A percentile compares a stretch with the other conserved stretches of the same genome.
Evolutionary conservation across 2,797 vertebrate genomes (phyloP).

Genomic region (Etheostoma nigrum): DNA sequence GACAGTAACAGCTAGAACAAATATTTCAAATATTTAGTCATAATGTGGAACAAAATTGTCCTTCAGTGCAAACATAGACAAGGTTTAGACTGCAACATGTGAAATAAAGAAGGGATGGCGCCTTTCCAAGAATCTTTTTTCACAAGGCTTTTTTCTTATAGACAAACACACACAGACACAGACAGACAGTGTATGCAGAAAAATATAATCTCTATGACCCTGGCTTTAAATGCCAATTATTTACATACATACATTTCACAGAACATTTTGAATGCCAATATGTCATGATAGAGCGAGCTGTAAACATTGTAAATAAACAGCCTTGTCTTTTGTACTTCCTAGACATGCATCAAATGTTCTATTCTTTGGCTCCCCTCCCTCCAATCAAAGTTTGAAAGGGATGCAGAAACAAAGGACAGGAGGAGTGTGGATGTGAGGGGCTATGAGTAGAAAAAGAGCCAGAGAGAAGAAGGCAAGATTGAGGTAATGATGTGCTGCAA

Average conservation of each 20-base stretch:
- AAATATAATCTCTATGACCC: conserved; percentile 3
- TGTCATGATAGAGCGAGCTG: conserved; percentile 19
- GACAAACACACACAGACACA: too few species aligned
- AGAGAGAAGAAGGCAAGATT: conserved; percentile 30
- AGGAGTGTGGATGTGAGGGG: neutral
- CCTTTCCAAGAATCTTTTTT: conserved; percentile 13
- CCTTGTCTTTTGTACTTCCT: conserved; percentile 51
- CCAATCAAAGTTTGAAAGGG: conserved; percentile 31
- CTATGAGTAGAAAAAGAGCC: conserved; percentile 3
- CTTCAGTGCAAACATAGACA: neutral
- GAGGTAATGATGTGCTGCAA: conserved; percentile 60
- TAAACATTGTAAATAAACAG: conserved; percentile 50
- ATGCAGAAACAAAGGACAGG: conserved; percentile 19
- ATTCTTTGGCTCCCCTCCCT: conserved; percentile 9
- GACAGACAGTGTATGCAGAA: neutral
- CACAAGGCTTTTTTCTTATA: neutral
- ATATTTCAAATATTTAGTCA: conserved; percentile 18
- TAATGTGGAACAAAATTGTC: conserved; percentile 8
- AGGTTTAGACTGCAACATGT: conserved; percentile 16
- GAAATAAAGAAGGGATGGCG: neutral
- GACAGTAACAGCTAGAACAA: neutral
- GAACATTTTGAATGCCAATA: conserved; percentile 22
- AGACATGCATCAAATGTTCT: conserved; percentile 21
- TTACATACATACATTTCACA: neutral
- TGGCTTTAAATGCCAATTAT: conserved; percentile 35